Conservation (phyloP, 23 tunicate species). For the Botrylloides violaceus region DNA sequence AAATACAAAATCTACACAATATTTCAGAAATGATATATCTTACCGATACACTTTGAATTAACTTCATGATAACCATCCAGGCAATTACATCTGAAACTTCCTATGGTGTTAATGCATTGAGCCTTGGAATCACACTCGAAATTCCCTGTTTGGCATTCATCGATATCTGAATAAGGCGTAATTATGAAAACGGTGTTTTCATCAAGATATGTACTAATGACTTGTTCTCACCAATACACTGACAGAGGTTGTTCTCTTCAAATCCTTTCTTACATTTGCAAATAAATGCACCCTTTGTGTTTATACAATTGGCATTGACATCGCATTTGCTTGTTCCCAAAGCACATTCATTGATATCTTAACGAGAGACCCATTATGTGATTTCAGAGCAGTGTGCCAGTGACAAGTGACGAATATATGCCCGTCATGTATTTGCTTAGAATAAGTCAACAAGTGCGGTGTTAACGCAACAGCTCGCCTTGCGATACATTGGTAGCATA, state of each 20-base stretch:
- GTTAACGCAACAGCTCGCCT: too few relatives aligned
- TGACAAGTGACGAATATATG: too few relatives aligned
- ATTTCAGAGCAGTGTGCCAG: too few relatives aligned
- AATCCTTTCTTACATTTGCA: conserved; percentile 41
- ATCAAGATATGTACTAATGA: not conserved
- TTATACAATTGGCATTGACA: conserved; percentile 28
- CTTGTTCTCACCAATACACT: not conserved
- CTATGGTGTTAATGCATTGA: conserved; percentile 27
- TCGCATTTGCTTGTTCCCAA: conserved; percentile 16
- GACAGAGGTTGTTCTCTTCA: conserved; percentile 14
- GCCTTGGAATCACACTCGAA: conserved; percentile 13
- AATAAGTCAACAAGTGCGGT: not conserved
- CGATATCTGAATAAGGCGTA: conserved; percentile 27
- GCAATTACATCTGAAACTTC: conserved; percentile 29
- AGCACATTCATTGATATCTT: conserved; percentile 47
- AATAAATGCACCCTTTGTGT: conserved; percentile 34
- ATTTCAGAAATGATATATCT: not conserved
- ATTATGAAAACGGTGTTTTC: not conserved
- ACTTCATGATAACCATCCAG: conserved; percentile 13
- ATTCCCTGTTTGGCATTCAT: conserved; percentile 38
- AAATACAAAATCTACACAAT: too few relatives aligned
- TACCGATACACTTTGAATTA: conserved; percentile 24
- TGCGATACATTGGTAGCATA: too few relatives aligned
- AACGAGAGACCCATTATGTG: too few relatives aligned
- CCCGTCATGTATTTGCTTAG: too few relatives aligned